Base-by-base conservation (phyloP, 2,888 invertebrate species). In the Masnerella sp. region DNA sequence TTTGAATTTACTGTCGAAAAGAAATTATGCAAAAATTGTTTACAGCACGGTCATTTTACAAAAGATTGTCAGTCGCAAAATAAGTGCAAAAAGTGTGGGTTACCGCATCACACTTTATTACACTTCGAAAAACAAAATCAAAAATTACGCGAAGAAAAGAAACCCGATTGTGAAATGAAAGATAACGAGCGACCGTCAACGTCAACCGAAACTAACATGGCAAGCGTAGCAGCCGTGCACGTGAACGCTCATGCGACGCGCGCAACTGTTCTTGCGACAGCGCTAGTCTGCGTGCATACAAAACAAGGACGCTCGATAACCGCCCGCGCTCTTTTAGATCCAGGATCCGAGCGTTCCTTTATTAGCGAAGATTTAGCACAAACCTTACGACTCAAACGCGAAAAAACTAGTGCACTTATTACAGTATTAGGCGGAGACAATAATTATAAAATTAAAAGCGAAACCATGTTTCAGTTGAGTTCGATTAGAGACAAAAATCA, bases 261-360 rank as follows among this genome's bases (percentile, higher is more conserved):
- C n/a, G n/a, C n/a, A n/a, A n/a, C n/a, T n/a, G 2, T 40, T 2
- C n/a, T 40, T 9, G 18, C 18, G 2, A 40, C 40, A 0, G 17
- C 40, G 3, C n/a, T 18, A 9, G 9, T 40, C 2, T 2, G n/a
- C 5, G 18, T 40, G n/a, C 2, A 18, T 7, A 9, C 40, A 8
- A 8, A 8, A n/a, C 32, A 32, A 32, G 32, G 32, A 11, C 9
- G 32, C 9, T 4, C 9, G 1, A 2, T 9, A 1, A n/a, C 4
- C 4, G 11, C 32, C 1, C 40, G 40, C 17, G 40, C 40, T 2
- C n/a, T 40, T 17, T 9, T 40, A 14, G 40, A 40, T 40, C 40
- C 40, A 2, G 40, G 40, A 17, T 40, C 40, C 9, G 40, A 40
- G n/a, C 17, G 40, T 7, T 40, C 40, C 2, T 40, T 40, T 9